A percentile compares a stretch with the other conserved stretches of the same genome.
These are phyloP conservation scores for Trachops cirrhosus DNA, from an alignment of 2,797 vertebrate species.

Conservation along the genomic window DNA sequence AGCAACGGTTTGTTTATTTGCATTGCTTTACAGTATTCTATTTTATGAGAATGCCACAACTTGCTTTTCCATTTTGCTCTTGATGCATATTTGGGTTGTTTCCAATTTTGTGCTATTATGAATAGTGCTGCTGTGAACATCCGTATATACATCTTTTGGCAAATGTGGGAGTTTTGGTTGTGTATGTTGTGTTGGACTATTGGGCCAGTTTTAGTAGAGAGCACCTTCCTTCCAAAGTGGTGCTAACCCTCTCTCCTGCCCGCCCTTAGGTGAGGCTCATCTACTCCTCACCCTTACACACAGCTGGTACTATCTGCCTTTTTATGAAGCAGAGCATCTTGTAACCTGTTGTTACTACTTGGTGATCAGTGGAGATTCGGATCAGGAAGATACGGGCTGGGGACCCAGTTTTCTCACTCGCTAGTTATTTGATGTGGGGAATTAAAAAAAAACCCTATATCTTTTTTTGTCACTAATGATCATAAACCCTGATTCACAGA, in stretches of 20 bases:
- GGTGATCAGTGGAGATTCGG: not conserved
- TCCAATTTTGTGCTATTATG: not conserved
- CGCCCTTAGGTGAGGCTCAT: not conserved
- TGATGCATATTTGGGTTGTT: not conserved
- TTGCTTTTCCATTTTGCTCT: not conserved
- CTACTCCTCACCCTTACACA: not conserved
- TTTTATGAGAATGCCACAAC: not conserved
- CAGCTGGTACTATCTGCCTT: not conserved
- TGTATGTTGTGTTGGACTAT: not conserved
- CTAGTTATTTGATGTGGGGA: not conserved
- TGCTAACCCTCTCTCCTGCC: not conserved
- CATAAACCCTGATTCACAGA: not conserved
- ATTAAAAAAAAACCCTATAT: not conserved
- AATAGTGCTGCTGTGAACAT: not conserved
- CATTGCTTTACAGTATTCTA: not conserved
- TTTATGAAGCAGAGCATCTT: not conserved
- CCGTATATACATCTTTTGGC: not conserved
- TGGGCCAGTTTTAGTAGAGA: not conserved
- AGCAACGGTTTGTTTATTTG: not conserved
- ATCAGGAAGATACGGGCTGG: not conserved
- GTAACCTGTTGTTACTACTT: not conserved
- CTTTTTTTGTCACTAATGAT: conserved; percentile 5
- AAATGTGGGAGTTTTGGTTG: not conserved
- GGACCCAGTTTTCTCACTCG: not conserved
- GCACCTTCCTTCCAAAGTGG: not conserved